phyloP scores from a whole-genome alignment of 2,797 vertebrate genomes.

The Petrocephalus schoutedeni region DNA sequence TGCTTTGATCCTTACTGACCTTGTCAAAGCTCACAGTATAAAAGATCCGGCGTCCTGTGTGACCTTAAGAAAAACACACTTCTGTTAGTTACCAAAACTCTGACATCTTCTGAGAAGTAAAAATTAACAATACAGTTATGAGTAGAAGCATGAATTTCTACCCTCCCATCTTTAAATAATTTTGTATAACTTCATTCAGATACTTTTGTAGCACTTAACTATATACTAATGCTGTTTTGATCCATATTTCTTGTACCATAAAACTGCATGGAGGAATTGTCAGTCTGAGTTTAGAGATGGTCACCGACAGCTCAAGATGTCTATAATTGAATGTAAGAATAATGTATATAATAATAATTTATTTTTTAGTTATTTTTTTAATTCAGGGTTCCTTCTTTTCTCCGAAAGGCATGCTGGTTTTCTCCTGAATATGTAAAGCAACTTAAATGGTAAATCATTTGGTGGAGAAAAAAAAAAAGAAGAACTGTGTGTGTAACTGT shows the following conservation, averaged over 20 bases:
- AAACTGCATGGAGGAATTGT: neutral
- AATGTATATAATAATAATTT: too few relatives aligned
- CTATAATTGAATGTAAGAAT: neutral
- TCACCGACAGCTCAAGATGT: neutral
- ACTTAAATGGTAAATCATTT: neutral
- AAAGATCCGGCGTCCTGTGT: constrained; percentile 12
- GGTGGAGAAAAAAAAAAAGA: neutral
- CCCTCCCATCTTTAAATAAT: neutral
- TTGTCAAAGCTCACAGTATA: constrained; percentile 32
- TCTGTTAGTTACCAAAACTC: constrained; percentile 11
- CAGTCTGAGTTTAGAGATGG: neutral
- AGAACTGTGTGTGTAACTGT: neutral
- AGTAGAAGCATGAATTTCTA: neutral
- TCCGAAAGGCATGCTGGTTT: neutral
- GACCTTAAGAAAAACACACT: neutral
- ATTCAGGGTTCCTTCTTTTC: neutral
- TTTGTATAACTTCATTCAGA: neutral
- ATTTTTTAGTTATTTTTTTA: too few relatives aligned
- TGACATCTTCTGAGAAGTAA: neutral
- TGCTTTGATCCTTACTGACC: neutral
- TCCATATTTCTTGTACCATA: neutral
- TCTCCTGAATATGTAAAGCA: neutral
- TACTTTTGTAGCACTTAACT: neutral
- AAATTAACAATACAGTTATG: neutral
- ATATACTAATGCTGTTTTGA: neutral